Evolutionary conservation across 1,140 invertebrate genomes (phyloP), one percentile per base, ranked within the genome.

Genomic region (Drosophila parabipectinata): DNA sequence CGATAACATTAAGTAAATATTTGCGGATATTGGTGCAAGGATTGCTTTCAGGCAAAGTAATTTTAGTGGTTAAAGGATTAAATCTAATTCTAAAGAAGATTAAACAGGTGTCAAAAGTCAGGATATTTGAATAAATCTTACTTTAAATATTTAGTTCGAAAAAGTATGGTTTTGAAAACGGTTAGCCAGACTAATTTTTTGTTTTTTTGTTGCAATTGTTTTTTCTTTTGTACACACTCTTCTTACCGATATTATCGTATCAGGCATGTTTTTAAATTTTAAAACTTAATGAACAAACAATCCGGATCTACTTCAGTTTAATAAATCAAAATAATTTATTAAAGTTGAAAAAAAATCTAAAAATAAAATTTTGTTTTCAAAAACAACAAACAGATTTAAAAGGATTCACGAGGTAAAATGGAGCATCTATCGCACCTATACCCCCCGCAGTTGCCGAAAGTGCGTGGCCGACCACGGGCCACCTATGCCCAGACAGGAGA

Each of bases 401-500:
- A 21, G 14, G 18, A 53, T 10, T 6, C 47, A 30, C 26, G 8
- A 45, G 37, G 10, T 34, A 12, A 26, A 32, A 57, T 69, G 63
- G 66, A 69, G 26, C 32, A 68, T n/a, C 41, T 56, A n/a, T 32
- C 64, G 18, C 51, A 68, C 30, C 24, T 69, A 34, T 62, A 69
- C 28, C 44, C 58, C 2, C 30, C 55, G 6, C 73, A 73, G 3
- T 50, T 54, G 57, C 82, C 82, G 0, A 85, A 85, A 60, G 52
- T 60, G n/a, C 90, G 90, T 15, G 90, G 90, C 0, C 77, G 90
- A 21, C 90, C 90, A 34, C 77, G 88, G 21, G 77, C 77, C 21
- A 74, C 79, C n/a, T 81, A 88, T 26, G 77, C 67, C 18, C 83
- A 91, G 48, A 91, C 90, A 28, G 87, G 90, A 0, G 91, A 92